Base-by-base conservation (phyloP, 2,888 invertebrate species). In the Catocala sponsa region DNA sequence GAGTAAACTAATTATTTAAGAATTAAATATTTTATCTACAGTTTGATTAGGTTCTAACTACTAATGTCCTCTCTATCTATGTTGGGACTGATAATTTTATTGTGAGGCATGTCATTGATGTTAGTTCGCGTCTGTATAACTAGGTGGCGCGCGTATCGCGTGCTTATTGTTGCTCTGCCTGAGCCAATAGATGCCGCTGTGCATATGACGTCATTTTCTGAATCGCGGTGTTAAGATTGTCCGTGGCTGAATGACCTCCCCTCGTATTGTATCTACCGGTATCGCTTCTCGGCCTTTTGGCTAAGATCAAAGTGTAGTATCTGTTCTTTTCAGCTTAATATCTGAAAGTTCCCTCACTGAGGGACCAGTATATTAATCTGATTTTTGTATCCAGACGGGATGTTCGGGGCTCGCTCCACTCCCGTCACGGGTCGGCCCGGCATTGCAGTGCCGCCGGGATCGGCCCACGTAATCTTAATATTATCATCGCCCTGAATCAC, bases 371-470 rank as follows among this genome's bases (percentile, higher is more conserved):
- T 95, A 95, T 95, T 95, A 95, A 95, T 94, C 91, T 91, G 89
- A 73, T 72, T 92, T 73, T 73, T 72, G 74, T 49, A 69, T 57
- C 32, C 59, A 87, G 95, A 92, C 86, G 94, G 91, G 88, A 91
- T 88, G 91, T 87, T 91, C 92, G 95, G 95, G 91, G 96, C 95
- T 96, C 95, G 95, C 95, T 95, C 95, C 95, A 95, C 94, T 95
- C 94, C 95, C 91, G 94, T 94, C 95, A 87, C 95, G 95, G 95
- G 95, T 96, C 95, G 95, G 95, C 95, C 95, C 92, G 95, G 95
- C 93, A 95, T 96, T 95, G 95, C 95, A 96, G 95, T 95, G 95
- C 95, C 91, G 93, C 95, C 95, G 92, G 95, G 96, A 95, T 72
- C 72, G 72, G 72, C 72, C 74, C 71, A 72, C 55, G 59, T n/a